Base-by-base conservation (phyloP, 2,113 vertebrate genomes). In the Petrocephalus zakoni region DNA sequence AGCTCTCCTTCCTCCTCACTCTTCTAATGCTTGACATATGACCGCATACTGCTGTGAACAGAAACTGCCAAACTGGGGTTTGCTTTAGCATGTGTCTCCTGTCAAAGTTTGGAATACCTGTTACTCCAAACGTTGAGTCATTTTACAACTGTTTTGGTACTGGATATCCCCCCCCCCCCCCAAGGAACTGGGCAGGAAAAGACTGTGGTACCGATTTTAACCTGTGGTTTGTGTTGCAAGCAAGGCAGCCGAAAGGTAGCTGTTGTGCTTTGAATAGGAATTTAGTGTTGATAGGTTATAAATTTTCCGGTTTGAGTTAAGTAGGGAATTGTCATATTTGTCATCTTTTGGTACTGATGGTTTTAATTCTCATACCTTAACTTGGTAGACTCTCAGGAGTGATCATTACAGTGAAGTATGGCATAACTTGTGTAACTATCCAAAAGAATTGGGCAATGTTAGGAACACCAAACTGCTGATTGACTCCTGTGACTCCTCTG, bases 1-100 rank as follows among this genome's bases (percentile, higher is more conserved):
- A 21, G 7, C 46, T 86, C 17, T 78, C 34, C 11, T 19, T 42
- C 13, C 52, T 52, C 42, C 13, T 83, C 49, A 15, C n/a, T 86
- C 46, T 52, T 84, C 2, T 55, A 25, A 89, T 78, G 85, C 49
- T 78, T 75, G 84, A 86, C 19, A 89, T 8, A 86, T 42, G 17
- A 37, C 22, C 37, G 8, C 13, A 8, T 47, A 42, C 19, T 75
- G 29, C 64, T 86, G 29, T 75, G 61, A 89, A 52, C 51, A 5
- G n/a, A 55, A 87, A 25, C 88, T 68, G 68, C 87, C 29, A 64
- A 61, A 85, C 53, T 87, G 81, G 49, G 11, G 42, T 52, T 6
- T 68, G 42, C 42, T 46, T 52, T 25, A 55, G 87, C 7, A 81
- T 55, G 46, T 72, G n/a, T 46, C 5, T 25, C 42, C 53, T 61